phyloP scores from a whole-genome alignment of 2,113 vertebrate species.

The Actenoides lindsayi region DNA sequence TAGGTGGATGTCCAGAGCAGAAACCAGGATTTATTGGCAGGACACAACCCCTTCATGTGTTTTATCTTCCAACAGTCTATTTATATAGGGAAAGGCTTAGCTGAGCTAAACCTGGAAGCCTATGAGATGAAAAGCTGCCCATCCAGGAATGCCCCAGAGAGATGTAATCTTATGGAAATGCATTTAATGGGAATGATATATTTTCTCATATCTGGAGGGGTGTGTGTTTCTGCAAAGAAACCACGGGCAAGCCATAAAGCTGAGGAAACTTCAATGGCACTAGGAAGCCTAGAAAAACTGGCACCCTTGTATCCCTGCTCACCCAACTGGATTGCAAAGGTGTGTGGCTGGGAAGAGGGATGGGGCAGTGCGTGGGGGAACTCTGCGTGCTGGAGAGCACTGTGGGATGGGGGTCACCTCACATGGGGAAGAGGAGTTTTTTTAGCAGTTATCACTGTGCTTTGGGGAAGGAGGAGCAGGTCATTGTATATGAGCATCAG shows the following conservation, averaged over 20 bases:
- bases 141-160: not conserved
- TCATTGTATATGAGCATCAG: not conserved
- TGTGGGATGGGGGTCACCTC: not conserved
- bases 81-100: not conserved
- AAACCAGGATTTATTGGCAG: not conserved
- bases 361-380: not conserved
- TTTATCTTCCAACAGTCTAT: not conserved
- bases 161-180: not conserved
- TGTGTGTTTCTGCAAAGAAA: not conserved
- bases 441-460: not conserved
- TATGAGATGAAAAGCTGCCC: not conserved
- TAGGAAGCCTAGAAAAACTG: not conserved
- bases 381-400: not conserved
- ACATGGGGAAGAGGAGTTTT: not conserved
- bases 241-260: not conserved
- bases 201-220: not conserved
- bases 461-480: not conserved
- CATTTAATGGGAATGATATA: not conserved
- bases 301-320: accelerated
- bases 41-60: not conserved
- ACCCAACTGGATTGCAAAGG: accelerated
- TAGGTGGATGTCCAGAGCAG: not conserved
- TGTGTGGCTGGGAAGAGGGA: not conserved
- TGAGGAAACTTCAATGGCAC: not conserved
- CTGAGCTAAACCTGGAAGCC: not conserved